Percentiles rank a stretch among this genome's conserved stretches.
phyloP scores from a whole-genome alignment of 2,113 vertebrate species.

The Thinocorus orbignyianus region DNA sequence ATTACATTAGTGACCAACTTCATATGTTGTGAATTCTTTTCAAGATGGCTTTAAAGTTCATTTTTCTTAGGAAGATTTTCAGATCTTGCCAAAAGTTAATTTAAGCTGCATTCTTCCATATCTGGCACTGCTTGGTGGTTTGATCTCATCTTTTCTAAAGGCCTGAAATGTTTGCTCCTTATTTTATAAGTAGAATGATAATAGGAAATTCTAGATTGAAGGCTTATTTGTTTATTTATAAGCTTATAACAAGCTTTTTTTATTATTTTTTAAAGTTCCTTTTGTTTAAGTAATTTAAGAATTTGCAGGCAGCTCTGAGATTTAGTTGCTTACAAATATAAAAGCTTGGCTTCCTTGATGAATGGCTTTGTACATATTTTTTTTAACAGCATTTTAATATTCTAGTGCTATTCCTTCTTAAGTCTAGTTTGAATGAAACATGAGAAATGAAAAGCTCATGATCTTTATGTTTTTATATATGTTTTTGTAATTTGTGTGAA shows the following conservation, averaged over 20 bases:
- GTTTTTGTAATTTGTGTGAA: not conserved
- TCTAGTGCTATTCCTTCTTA: not conserved
- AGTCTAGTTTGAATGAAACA: not conserved
- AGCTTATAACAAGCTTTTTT: not conserved
- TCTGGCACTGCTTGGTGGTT: constrained; percentile 11
- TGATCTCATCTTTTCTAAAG: constrained; percentile 1
- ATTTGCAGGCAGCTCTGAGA: not conserved
- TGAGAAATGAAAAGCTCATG: not conserved
- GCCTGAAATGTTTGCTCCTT: not conserved
- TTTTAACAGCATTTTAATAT: not conserved
- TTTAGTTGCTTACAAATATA: not conserved
- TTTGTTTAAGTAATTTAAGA: not conserved
- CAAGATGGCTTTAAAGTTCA: not conserved
- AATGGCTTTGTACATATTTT: not conserved
- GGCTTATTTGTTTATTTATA: not conserved
- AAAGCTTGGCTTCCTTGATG: constrained; percentile 19
- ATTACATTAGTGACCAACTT: not conserved
- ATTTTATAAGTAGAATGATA: not conserved
- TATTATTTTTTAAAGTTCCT: not conserved
- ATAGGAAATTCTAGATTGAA: not conserved
- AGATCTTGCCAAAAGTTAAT: not conserved
- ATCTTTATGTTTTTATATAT: not conserved
- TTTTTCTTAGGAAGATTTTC: not conserved
- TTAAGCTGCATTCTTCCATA: constrained; percentile 2
- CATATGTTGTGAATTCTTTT: not conserved